phyloP scores from a whole-genome alignment of 2,888 invertebrate species.

The Girardia tigrina region DNA sequence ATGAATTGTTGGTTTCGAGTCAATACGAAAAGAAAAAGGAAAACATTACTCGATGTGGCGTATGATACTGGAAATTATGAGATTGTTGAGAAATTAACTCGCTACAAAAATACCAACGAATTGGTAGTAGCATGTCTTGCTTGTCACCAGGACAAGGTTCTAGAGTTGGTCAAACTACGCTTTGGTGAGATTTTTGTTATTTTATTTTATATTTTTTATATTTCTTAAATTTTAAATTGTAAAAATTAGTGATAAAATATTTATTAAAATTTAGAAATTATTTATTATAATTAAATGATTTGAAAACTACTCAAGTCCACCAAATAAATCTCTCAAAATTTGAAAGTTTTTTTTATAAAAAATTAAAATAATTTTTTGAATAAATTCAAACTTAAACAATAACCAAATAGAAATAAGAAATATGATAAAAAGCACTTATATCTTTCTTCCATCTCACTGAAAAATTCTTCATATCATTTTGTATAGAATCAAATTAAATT shows the following conservation, averaged over 20 bases:
- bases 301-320: no score
- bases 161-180: constrained; percentile 37
- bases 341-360: no score
- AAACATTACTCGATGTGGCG: constrained; percentile 38
- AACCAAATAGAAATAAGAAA: no score
- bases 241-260: not conserved
- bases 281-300: no score
- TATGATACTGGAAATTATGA: constrained; percentile 40
- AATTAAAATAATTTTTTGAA: no score
- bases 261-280: no score
- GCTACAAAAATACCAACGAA: constrained; percentile 39
- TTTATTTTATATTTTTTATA: not conserved
- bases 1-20: constrained; percentile 40
- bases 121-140: constrained; percentile 39
- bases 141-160: constrained; percentile 38
- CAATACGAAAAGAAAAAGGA: constrained; percentile 38
- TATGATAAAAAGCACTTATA: no score
- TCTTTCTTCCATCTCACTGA: no score
- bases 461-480: no score
- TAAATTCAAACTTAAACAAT: no score
- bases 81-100: constrained; percentile 38
- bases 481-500: no score
- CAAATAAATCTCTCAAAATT: no score
- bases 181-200: constrained; percentile 38
- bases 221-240: not conserved